A percentile compares a stretch with the other conserved stretches of the same genome.
Evolutionary conservation across 1,140 invertebrate species (phyloP).

Genomic region (Drosophila subpulchrella): DNA sequence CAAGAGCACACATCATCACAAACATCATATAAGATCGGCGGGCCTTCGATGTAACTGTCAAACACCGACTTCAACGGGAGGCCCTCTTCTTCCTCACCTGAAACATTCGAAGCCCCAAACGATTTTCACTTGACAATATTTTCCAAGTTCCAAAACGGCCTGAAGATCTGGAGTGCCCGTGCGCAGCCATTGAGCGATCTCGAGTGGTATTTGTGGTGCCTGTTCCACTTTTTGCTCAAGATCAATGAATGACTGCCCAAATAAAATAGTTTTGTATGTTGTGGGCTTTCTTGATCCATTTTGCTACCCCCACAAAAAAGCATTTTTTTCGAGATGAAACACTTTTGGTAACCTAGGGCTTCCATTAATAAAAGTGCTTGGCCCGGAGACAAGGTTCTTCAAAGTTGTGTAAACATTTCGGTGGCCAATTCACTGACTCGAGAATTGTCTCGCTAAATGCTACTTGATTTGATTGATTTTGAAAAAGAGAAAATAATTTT

Average conservation of each 20-base stretch:
- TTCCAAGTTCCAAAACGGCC: constrained; percentile 32
- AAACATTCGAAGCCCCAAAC: constrained; percentile 43
- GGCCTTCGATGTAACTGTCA: constrained; percentile 76
- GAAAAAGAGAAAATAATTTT: constrained; percentile 2
- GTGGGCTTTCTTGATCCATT: constrained; percentile 26
- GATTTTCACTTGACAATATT: constrained; percentile 83
- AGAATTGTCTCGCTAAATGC: constrained; percentile 43
- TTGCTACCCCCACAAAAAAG: constrained; percentile 24
- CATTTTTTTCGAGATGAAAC: constrained; percentile 15
- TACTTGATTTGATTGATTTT: constrained; percentile 46
- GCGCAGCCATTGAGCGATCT: constrained; percentile 71
- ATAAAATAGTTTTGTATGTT: constrained; percentile 27
- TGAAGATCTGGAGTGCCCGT: constrained; percentile 68
- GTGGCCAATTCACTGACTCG: constrained; percentile 56
- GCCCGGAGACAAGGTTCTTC: constrained; percentile 28
- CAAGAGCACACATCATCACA: constrained; percentile 54
- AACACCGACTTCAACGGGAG: constrained; percentile 47
- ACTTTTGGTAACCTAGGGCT: constrained; percentile 16
- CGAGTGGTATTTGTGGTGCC: constrained; percentile 71
- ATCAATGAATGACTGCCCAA: constrained; percentile 46
- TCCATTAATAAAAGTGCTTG: constrained; percentile 56
- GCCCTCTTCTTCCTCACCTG: constrained; percentile 9
- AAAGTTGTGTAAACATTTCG: constrained; percentile 60
- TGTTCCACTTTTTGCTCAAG: constrained; percentile 69
- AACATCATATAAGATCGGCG: constrained; percentile 27